Conservation (phyloP, 2,113 vertebrate genomes). For the Ctenomys sociabilis region DNA sequence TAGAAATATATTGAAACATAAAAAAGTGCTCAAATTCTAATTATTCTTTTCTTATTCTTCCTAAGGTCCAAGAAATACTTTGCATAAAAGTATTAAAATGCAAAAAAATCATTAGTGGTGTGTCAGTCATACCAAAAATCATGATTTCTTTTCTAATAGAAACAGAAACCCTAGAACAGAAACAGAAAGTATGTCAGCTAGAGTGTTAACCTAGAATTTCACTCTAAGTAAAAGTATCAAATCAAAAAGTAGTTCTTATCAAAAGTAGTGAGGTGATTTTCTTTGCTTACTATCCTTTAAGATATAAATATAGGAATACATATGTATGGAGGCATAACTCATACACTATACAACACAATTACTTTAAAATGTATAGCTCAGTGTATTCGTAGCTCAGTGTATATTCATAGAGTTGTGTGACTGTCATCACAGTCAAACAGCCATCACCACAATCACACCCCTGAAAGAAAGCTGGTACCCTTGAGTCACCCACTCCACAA, state of each 20-base stretch:
- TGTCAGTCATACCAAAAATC: constrained; percentile 8
- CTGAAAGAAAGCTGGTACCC: not conserved
- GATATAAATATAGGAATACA: not conserved
- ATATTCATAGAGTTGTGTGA: not conserved
- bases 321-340: not conserved
- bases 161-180: constrained; percentile 26
- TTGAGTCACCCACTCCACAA: not conserved
- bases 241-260: not conserved
- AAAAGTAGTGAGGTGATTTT: not conserved
- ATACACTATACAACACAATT: not conserved
- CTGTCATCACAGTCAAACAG: not conserved
- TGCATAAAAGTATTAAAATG: constrained; percentile 31
- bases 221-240: constrained; percentile 33
- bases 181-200: not conserved
- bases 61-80: constrained; percentile 44
- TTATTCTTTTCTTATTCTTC: constrained; percentile 34
- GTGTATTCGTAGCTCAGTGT: not conserved
- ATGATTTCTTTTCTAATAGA: constrained; percentile 47
- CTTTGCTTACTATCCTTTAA: not conserved
- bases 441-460: not conserved
- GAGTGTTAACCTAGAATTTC: constrained; percentile 20
- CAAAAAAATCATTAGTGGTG: constrained; percentile 22
- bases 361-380: not conserved
- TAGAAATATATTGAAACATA: not conserved
- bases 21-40: not conserved